phyloP scores from a whole-genome alignment of 2,888 invertebrate genomes.

The Gastrophysa polygoni region DNA sequence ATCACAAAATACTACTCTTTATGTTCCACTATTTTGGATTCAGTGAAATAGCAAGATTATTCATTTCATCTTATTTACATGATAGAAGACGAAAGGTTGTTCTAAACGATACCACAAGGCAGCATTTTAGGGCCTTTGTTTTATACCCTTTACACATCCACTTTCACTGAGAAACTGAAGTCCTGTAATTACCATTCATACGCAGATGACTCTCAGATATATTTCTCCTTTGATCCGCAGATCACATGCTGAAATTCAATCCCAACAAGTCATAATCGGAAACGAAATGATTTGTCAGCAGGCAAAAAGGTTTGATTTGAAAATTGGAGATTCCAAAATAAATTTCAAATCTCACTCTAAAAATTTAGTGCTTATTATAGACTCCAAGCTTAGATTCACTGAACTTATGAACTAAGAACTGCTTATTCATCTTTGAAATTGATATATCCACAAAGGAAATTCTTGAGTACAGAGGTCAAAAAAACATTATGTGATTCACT shows the following conservation, averaged over 20 bases:
- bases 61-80: too few species aligned
- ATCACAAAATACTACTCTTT: too few species aligned
- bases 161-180: neutral
- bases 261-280: too few species aligned
- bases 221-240: too few species aligned
- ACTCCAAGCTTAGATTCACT: neutral
- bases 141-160: neutral
- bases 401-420: neutral
- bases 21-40: too few species aligned
- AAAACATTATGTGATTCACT: neutral
- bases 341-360: neutral
- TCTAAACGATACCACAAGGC: constrained; percentile 5
- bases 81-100: too few species aligned
- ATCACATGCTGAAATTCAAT: neutral
- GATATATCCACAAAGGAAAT: neutral
- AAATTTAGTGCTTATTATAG: neutral
- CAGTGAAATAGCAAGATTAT: too few species aligned
- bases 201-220: too few species aligned
- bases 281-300: neutral
- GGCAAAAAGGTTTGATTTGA: neutral
- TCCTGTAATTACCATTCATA: neutral
- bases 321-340: neutral
- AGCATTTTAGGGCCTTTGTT: constrained; percentile 2
- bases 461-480: neutral
- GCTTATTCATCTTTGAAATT: neutral